A percentile compares a stretch with the other conserved stretches of the same genome.
phyloP scores from a whole-genome alignment of 1,140 invertebrate species.

The Ridgeia piscesae region DNA sequence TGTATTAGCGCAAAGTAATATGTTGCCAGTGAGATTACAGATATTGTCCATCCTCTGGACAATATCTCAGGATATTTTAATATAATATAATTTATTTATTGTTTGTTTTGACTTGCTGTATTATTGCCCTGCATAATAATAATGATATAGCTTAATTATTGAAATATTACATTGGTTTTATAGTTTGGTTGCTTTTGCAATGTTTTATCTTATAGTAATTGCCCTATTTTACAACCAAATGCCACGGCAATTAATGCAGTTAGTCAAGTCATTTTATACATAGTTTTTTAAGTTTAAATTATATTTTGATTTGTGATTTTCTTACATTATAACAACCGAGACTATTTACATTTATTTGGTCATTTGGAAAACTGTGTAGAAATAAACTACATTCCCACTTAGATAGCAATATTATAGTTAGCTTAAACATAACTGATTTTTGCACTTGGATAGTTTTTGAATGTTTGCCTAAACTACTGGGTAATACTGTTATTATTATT shows the following conservation, averaged over 20 bases:
- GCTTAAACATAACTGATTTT: neutral
- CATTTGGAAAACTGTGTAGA: neutral
- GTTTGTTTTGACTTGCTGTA: no score
- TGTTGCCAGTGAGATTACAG: no score
- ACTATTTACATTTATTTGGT: no score
- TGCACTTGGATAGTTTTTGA: neutral
- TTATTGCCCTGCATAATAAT: neutral
- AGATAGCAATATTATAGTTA: neutral
- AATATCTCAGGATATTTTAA: no score
- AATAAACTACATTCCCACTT: neutral
- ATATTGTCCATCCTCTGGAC: no score
- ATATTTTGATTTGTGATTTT: neutral
- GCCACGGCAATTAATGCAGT: neutral
- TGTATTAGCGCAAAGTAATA: no score
- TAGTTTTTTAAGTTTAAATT: neutral
- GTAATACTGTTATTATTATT: neutral
- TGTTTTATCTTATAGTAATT: neutral
- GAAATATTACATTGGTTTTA: neutral
- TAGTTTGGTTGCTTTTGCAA: neutral
- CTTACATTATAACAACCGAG: neutral
- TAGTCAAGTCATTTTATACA: neutral
- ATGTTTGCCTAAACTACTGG: neutral
- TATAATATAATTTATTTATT: no score
- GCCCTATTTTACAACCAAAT: neutral
- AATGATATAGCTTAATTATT: neutral